phyloP scores from a whole-genome alignment of 1,140 invertebrate genomes.

The Procambarus virginalis region DNA sequence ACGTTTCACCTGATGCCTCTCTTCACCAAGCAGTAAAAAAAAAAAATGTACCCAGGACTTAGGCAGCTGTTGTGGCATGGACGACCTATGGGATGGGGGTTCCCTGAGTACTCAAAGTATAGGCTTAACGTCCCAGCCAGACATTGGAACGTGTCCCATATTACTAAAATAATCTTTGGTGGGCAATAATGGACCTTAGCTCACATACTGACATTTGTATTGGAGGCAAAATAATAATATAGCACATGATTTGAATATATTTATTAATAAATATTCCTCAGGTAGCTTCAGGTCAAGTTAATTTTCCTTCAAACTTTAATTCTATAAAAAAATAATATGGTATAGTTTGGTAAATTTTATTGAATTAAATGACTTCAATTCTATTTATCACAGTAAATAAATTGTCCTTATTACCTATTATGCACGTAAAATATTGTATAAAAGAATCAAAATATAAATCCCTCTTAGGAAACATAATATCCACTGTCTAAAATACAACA shows the following conservation, averaged over 20 bases:
- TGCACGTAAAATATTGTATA: constrained; percentile 20
- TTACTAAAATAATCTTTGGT: no score
- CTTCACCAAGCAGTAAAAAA: no score
- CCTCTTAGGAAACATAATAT: not conserved
- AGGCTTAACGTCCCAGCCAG: no score
- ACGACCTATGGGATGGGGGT: no score
- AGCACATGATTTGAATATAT: not conserved
- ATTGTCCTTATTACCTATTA: constrained; percentile 24
- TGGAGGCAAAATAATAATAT: no score
- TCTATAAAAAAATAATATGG: not conserved
- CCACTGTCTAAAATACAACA: not conserved
- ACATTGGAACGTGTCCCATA: no score
- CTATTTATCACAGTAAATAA: constrained; percentile 52
- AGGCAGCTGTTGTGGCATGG: no score
- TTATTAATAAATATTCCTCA: not conserved
- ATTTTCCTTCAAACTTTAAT: not conserved
- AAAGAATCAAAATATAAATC: constrained; percentile 2
- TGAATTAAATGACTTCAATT: constrained; percentile 39
- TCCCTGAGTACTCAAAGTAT: no score
- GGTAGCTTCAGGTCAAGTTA: not conserved
- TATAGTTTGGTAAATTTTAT: constrained; percentile 17
- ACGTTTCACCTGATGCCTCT: no score
- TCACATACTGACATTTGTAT: no score
- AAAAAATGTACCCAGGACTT: no score
- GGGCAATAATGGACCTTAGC: no score